Conservation (phyloP, 2,888 invertebrate species). For the Hanleya hanleyi region DNA sequence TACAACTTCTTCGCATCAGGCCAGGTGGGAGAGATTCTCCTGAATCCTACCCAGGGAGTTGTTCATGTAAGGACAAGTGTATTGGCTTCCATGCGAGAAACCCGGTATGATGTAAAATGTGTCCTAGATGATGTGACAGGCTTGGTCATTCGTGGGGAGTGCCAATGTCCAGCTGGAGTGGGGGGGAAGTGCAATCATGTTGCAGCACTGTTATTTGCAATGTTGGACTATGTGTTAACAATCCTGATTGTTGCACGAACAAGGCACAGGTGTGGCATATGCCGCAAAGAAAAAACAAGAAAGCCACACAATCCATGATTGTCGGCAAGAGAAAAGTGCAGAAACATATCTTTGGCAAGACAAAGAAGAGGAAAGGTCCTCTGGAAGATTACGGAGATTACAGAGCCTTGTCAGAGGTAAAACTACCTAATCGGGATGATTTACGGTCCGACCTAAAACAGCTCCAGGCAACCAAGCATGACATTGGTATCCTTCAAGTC, state of each 20-base stretch:
- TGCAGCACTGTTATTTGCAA: not conserved
- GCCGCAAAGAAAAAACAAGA: not conserved
- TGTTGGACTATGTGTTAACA: not conserved
- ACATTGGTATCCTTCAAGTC: not conserved
- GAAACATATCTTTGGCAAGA: not conserved
- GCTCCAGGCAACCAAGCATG: not conserved
- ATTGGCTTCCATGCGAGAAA: not conserved
- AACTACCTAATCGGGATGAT: not conserved
- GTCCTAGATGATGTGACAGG: not conserved
- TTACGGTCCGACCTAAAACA: not conserved
- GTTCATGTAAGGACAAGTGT: not conserved
- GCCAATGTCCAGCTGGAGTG: not conserved
- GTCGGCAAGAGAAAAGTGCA: not conserved
- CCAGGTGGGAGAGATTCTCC: not conserved
- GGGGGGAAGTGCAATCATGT: not conserved
- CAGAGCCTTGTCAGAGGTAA: not conserved
- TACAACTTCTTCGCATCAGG: not conserved
- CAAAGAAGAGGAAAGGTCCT: not conserved
- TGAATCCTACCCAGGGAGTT: not conserved
- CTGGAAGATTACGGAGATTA: not conserved
- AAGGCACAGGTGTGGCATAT: not conserved
- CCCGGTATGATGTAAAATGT: not conserved
- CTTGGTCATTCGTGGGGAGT: not conserved
- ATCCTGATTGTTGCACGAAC: not conserved
- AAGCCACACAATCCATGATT: not conserved